phyloP scores from a whole-genome alignment of 2,113 vertebrate genomes.

The Gambusia affinis region DNA sequence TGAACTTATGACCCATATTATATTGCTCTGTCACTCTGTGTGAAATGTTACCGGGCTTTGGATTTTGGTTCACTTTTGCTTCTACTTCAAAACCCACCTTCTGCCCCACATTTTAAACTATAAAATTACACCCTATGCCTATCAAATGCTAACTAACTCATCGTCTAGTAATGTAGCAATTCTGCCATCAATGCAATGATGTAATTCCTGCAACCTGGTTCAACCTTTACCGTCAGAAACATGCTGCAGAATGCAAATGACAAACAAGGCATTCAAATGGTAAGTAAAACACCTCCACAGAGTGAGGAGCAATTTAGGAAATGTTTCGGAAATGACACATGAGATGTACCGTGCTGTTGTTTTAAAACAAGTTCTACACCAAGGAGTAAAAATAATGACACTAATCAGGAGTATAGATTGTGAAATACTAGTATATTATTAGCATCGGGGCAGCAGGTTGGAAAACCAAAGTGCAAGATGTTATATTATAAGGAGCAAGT shows the following conservation, averaged over 20 bases:
- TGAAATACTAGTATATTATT: slow-evolving; percentile 52
- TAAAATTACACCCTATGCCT: slow-evolving; percentile 31
- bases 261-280: slow-evolving; percentile 16
- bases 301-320: slow-evolving; percentile 23
- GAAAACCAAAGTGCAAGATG: slow-evolving; percentile 74
- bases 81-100: slow-evolving; percentile 17
- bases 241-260: slow-evolving; percentile 30
- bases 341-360: slow-evolving; percentile 1
- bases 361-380: slow-evolving; percentile 8
- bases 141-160: slow-evolving; percentile 44
- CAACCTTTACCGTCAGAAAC: slow-evolving; percentile 12
- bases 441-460: slow-evolving; percentile 65
- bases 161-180: slow-evolving; percentile 2
- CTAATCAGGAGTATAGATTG: slow-evolving; percentile 13
- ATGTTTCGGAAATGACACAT: slow-evolving; percentile 29
- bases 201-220: slow-evolving; percentile 3
- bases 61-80: slow-evolving; percentile 35
- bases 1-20: slow-evolving; percentile 18
- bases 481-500: slow-evolving; percentile 66
- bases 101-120: slow-evolving; percentile 21
- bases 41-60: slow-evolving; percentile 28
- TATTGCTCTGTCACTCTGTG: slow-evolving; percentile 23
- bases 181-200: neutral
- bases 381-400: slow-evolving; percentile 41
- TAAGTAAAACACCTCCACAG: slow-evolving; percentile 34